Evolutionary conservation across 1,140 invertebrate genomes (phyloP), one percentile per base, ranked within the genome.

Genomic region (Goniozus legneri): DNA sequence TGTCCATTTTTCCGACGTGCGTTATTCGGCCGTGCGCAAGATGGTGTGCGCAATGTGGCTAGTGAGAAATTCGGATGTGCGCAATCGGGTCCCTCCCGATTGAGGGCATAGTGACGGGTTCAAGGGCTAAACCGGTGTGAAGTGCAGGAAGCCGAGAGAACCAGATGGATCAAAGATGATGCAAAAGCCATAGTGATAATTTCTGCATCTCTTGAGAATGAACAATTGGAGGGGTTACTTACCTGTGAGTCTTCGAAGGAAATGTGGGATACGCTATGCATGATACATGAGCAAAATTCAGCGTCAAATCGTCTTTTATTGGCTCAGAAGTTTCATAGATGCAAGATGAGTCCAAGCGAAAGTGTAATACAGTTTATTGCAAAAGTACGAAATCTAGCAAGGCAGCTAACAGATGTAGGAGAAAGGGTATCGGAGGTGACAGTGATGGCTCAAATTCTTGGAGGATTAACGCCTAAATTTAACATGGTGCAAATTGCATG

Each of bases 181-280:
- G 50, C 54, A 10, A 46, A 37, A 30, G 50, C 45, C 10, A 49
- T 31, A 41, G 37, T 39, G 3, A 2, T 55, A 10, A 39, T 55
- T 22, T 48, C 49, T 12, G 36, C 49, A 22, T 33, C 46, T 12
- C 18, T 56, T 16, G 49, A 46, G 22, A 21, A 18, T 12, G 35
- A 16, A 30, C 45, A 52, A 36, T 21, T 47, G 19, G 24, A 41
- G 4, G 38, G 24, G 8, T 16, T 56, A 2, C 18, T 52, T 1
- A 39, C 43, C 10, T 52, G 54, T 36, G 14, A 14, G 18, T 46
- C 45, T 18, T 36, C 54, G 3, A 49, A 44, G 22, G 41, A 41
- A 44, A 56, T 56, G 41, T 48, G 48, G 53, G 41, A 44, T 8
- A 18, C 39, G 20, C 24, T 56, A 8, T 30, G 10, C 18, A 24